Evolutionary conservation across 1,140 invertebrate species (phyloP).

Genomic region (Globodera ellingtonae): DNA sequence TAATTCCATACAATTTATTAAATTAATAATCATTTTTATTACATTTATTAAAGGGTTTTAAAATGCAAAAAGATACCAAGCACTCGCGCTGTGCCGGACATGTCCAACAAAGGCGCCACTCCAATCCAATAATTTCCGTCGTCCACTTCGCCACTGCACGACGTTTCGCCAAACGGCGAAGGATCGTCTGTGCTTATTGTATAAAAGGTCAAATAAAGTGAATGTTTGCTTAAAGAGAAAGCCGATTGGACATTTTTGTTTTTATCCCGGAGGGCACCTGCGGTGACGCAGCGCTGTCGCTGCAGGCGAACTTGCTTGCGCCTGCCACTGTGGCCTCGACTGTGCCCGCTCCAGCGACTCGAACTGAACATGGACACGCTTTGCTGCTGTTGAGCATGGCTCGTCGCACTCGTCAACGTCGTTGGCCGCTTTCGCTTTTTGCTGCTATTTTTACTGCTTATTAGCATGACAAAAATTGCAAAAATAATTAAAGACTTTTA

Average conservation of each 20-base stretch:
- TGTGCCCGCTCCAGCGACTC: constrained; percentile 7
- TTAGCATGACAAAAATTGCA: neutral
- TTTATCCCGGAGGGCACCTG: neutral
- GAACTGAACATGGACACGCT: neutral
- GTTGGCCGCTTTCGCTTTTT: neutral
- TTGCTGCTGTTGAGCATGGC: neutral
- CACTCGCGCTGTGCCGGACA: constrained; percentile 36
- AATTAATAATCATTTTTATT: too few species aligned
- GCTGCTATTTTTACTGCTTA: neutral
- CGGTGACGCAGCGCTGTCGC: constrained; percentile 16
- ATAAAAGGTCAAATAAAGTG: too few species aligned
- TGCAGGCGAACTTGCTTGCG: constrained; percentile 26
- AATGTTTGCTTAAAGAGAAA: too few species aligned
- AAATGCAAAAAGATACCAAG: constrained; percentile 19
- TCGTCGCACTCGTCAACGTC: neutral
- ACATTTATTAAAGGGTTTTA: constrained; percentile 12
- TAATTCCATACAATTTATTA: constrained; percentile 1
- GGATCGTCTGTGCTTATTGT: neutral
- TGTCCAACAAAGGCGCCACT: constrained; percentile 35
- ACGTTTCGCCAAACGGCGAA: neutral
- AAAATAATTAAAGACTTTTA: neutral
- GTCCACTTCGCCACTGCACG: neutral
- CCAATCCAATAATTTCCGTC: constrained; percentile 36
- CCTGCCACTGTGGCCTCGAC: constrained; percentile 14
- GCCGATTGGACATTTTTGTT: too few species aligned